A percentile compares a stretch with the other conserved stretches of the same genome.
Conservation (phyloP, 1,140 invertebrate species). For the Neocloeon triangulifer region DNA sequence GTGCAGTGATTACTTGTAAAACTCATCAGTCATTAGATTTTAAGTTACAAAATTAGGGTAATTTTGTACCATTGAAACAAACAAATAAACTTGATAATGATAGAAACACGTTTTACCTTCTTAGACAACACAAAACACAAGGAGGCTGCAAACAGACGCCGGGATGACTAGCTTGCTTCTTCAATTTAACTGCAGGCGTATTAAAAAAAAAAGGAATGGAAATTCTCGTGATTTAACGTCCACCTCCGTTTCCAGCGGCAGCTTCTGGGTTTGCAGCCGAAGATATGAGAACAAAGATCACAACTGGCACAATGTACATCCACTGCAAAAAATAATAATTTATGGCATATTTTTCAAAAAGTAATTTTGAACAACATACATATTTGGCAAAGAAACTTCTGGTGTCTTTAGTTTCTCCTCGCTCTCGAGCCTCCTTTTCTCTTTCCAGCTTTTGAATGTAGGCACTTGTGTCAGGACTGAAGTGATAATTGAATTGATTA, state of each 20-base stretch:
- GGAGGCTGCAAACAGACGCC: too few relatives aligned
- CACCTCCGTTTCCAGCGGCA: constrained; percentile 19
- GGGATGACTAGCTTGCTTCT: constrained; percentile 19
- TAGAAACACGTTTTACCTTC: too few relatives aligned
- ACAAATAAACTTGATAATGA: too few relatives aligned
- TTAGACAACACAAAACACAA: too few relatives aligned
- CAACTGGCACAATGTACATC: constrained; percentile 84
- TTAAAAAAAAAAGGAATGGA: too few relatives aligned
- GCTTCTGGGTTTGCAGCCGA: constrained; percentile 57
- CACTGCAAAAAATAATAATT: constrained; percentile 49
- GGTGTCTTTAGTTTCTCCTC: constrained; percentile 77
- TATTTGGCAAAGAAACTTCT: constrained; percentile 92
- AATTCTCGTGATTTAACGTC: too few relatives aligned
- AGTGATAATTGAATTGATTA: constrained; percentile 11
- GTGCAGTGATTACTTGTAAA: too few relatives aligned
- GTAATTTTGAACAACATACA: constrained; percentile 37
- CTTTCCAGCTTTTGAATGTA: constrained; percentile 81
- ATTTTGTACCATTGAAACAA: too few relatives aligned
- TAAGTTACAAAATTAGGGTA: too few relatives aligned
- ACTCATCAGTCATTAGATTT: too few relatives aligned
- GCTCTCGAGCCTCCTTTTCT: constrained; percentile 70
- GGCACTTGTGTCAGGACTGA: constrained; percentile 70
- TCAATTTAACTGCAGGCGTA: constrained; percentile 12
- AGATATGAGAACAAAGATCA: constrained; percentile 64
- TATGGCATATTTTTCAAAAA: constrained; percentile 1